Percentiles rank a stretch among this genome's conserved stretches.
These are phyloP conservation scores for Cheilosia impressa DNA, from an alignment of 2,888 invertebrate genomes.

Conservation along the genomic window DNA sequence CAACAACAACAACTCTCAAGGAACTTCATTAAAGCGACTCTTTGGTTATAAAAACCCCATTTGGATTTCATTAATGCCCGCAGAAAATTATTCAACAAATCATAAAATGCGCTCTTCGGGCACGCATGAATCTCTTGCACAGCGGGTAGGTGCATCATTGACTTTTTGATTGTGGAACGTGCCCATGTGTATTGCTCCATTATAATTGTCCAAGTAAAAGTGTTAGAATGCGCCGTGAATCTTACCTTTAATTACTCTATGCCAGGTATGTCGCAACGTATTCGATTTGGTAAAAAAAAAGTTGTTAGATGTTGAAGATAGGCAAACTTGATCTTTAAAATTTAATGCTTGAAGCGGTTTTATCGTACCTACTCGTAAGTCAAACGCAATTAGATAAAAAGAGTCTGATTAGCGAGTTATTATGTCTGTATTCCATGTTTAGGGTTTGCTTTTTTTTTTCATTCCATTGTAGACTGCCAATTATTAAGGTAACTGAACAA, in stretches of 20 bases:
- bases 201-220: conserved; percentile 28
- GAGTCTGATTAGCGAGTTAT: conserved; percentile 8
- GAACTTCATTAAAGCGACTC: conserved; percentile 66
- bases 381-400: conserved; percentile 39
- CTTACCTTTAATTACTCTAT: conserved; percentile 27
- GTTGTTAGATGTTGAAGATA: conserved; percentile 25
- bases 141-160: conserved; percentile 47
- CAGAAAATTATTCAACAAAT: conserved; percentile 69
- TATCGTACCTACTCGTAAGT: conserved; percentile 30
- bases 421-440: conserved; percentile 9
- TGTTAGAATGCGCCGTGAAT: conserved; percentile 41
- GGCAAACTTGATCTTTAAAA: conserved; percentile 28
- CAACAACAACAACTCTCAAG: conserved; percentile 13
- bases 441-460: neutral
- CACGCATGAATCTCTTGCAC: conserved; percentile 54
- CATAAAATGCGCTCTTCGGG: conserved; percentile 60
- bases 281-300: neutral
- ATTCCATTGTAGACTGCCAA: neutral
- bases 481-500: conserved; percentile 54
- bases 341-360: conserved; percentile 24
- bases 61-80: conserved; percentile 60
- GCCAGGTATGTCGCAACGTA: conserved; percentile 11
- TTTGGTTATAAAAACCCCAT: conserved; percentile 66
- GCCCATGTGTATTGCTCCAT: conserved; percentile 17
- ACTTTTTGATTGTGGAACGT: conserved; percentile 58